A percentile compares a stretch with the other conserved stretches of the same genome.
These are phyloP conservation scores for Chloroceryle amazona DNA, from an alignment of 2,797 vertebrate species.

Conservation along the genomic window DNA sequence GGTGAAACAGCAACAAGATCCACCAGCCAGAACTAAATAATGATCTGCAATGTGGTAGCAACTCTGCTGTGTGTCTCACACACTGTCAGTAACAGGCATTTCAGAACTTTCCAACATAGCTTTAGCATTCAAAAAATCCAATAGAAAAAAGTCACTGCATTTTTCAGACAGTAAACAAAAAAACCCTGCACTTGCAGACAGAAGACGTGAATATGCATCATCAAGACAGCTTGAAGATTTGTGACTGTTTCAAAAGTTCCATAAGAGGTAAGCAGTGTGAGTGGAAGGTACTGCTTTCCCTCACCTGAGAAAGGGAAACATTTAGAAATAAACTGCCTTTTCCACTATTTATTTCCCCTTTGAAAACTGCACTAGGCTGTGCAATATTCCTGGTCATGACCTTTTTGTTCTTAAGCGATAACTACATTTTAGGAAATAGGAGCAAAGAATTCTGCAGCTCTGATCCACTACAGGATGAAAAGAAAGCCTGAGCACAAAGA, in stretches of 20 bases:
- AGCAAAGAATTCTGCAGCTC: neutral
- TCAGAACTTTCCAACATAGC: neutral
- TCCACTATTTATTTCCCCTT: neutral
- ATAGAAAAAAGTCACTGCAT: neutral
- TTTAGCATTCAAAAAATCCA: neutral
- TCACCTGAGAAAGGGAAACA: neutral
- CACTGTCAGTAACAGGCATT: neutral
- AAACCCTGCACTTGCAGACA: neutral
- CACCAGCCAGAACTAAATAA: neutral
- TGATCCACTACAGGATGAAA: neutral
- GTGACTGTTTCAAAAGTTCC: too few relatives aligned
- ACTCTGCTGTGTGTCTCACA: neutral
- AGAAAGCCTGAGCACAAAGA: neutral
- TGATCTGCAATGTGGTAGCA: neutral
- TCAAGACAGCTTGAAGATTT: neutral
- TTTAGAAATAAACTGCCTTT: neutral
- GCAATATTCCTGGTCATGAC: neutral
- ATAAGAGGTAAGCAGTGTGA: neutral
- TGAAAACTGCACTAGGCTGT: neutral
- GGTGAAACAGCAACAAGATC: neutral
- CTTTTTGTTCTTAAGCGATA: neutral
- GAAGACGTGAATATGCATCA: neutral
- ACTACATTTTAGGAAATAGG: neutral
- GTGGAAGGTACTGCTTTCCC: neutral
- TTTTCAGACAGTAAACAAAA: neutral